Evolutionary conservation across 2,113 vertebrate species (phyloP), one percentile per base, ranked within the genome.

Genomic region (Euleptes europaea): DNA sequence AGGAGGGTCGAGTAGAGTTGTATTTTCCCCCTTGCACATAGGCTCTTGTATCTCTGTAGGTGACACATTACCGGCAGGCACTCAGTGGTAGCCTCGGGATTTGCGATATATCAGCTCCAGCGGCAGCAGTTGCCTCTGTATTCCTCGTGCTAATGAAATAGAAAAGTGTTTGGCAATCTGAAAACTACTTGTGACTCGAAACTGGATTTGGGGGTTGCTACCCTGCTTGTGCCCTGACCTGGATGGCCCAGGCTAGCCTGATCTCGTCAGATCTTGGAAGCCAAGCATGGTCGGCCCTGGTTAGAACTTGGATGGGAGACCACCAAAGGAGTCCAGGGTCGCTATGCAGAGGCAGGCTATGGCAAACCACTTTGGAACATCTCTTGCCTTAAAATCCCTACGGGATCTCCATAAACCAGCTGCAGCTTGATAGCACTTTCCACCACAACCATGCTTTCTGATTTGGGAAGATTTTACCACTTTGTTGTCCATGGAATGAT

Each of bases 91-190:
- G 60, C 40, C 72, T 31, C 2, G 73, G 78, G 84, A 76, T 79
- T 54, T n/a, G 38, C 54, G 23, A 26, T 65, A 15, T 72, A 70
- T 85, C 83, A 85, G 82, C 44, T 49, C 72, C 70, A 63, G n/a
- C 51, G 19, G 47, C 26, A 35, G 10, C 13, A n/a, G 13, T 81
- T 82, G 86, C 38, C 21, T 35, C 28, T 28, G 74, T 35, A 1
- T 83, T 65, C 31, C 31, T 87, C 35, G 75, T 17, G 86, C 79
- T 54, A 90, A 82, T 84, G 84, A 28, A 86, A 91, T 91, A 88
- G 1, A 75, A 65, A 42, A 85, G n/a, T 3, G 0, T 90, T 89
- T 81, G 69, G 28, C 79, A 12, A 2, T 17, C 57, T 74, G 8
- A 57, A 85, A 67, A 81, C 31, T 42, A 70, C 71, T 72, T 88